Percentiles rank a stretch among this genome's conserved stretches.
Evolutionary conservation across 2,797 vertebrate genomes (phyloP).

Genomic region (Salmo trutta): DNA sequence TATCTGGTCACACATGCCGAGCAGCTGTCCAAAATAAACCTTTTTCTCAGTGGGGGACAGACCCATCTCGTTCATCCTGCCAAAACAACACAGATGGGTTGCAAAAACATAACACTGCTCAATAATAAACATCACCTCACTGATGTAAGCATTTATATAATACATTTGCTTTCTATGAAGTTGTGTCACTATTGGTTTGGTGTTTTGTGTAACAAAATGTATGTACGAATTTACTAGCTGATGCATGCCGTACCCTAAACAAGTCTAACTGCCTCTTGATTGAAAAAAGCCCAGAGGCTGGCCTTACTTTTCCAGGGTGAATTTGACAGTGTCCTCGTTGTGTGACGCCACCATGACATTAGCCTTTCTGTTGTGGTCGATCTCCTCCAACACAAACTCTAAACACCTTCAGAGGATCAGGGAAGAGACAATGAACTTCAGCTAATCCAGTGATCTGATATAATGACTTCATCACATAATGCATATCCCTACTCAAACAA

Average conservation of each 20-base stretch:
- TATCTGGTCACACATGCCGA: slow-evolving; percentile 98
- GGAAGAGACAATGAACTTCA: not conserved
- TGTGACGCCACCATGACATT: slow-evolving; percentile 93
- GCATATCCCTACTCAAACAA: not conserved
- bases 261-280: not conserved
- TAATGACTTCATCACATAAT: not conserved
- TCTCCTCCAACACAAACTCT: slow-evolving; percentile 86
- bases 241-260: not conserved
- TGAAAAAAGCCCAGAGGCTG: not conserved
- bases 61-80: slow-evolving; percentile 89
- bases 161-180: not conserved
- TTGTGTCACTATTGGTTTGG: not conserved
- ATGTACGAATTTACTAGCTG: not conserved
- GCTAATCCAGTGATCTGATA: not conserved
- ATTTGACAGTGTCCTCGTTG: slow-evolving; percentile 86
- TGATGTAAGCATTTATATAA: not conserved
- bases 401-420: slow-evolving; percentile 78
- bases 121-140: not conserved
- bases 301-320: slow-evolving; percentile 78
- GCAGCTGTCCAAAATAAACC: slow-evolving; percentile 94
- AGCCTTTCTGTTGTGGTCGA: slow-evolving; percentile 73
- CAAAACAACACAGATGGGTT: slow-evolving; percentile 1
- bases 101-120: not conserved
- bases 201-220: not conserved
- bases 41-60: slow-evolving; percentile 86